Conservation (phyloP, 2,797 vertebrate genomes). For the Amblyopsis hoosieri region DNA sequence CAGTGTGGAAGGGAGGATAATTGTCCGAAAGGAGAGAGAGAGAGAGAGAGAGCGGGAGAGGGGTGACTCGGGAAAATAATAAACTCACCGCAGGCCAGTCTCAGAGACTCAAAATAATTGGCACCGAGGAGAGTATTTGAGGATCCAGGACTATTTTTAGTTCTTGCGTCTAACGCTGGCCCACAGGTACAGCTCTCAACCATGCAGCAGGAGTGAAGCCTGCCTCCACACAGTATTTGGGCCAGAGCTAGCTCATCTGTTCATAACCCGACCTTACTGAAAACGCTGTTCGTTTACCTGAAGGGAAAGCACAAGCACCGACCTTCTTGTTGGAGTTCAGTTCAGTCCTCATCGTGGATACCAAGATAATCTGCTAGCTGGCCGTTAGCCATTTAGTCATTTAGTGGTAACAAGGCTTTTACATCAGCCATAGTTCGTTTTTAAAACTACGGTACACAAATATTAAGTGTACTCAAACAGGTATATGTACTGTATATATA, state of each 20-base stretch:
- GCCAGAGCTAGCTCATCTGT: slow-evolving; percentile 15
- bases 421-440: neutral
- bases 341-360: neutral
- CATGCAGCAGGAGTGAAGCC: slow-evolving; percentile 19
- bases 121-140: slow-evolving; percentile 10
- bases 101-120: slow-evolving; percentile 8
- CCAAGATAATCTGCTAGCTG: neutral
- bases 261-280: slow-evolving; percentile 17
- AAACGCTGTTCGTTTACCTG: slow-evolving; percentile 39
- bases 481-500: slow-evolving; percentile 37
- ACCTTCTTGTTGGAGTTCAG: no score
- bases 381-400: no score
- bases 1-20: neutral
- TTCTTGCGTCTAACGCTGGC: slow-evolving; percentile 10
- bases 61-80: no score
- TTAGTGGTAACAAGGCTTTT: no score
- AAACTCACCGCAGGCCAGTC: slow-evolving; percentile 2
- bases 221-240: neutral
- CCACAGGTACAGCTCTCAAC: slow-evolving; percentile 23
- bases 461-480: slow-evolving; percentile 45
- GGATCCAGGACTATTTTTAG: slow-evolving; percentile 13
- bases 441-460: slow-evolving; percentile 26
- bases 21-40: neutral
- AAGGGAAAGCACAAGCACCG: slow-evolving; percentile 59
- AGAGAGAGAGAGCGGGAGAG: neutral